A percentile compares a stretch with the other conserved stretches of the same genome.
These are phyloP conservation scores for Sitobion miscanthi DNA, from an alignment of 1,140 invertebrate species.

Conservation along the genomic window DNA sequence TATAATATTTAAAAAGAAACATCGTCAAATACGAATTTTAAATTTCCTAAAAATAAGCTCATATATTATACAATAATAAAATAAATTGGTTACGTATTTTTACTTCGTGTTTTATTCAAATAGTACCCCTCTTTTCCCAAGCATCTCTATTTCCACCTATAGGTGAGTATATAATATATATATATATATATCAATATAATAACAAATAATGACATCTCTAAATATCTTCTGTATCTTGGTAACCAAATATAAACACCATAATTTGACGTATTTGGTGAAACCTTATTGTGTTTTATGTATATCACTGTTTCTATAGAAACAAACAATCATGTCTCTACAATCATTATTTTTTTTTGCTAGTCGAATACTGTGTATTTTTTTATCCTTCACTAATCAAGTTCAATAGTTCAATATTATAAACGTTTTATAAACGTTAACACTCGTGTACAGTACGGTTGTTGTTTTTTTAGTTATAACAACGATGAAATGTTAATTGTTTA, in stretches of 20 bases:
- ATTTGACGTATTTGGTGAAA: background rate
- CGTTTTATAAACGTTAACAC: background rate
- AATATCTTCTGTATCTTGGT: constrained; percentile 9
- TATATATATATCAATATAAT: background rate
- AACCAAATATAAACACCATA: constrained; percentile 33
- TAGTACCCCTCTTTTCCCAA: background rate
- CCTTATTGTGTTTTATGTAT: background rate
- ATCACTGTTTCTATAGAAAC: constrained; percentile 43
- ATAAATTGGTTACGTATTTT: background rate
- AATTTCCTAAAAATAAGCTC: background rate
- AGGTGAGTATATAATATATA: background rate
- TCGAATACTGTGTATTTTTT: background rate
- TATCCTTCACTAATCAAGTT: constrained; percentile 28
- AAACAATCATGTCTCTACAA: constrained; percentile 30
- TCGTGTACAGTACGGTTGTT: background rate
- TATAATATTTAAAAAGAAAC: background rate
- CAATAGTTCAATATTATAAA: constrained; percentile 34
- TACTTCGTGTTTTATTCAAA: too few relatives aligned
- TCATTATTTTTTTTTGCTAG: constrained; percentile 31
- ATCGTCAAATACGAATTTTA: background rate
- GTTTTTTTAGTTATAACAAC: background rate
- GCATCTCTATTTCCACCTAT: background rate
- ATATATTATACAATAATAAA: background rate
- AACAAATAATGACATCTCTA: background rate
- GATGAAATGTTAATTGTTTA: background rate